Conservation (phyloP, 2,888 invertebrate species). For the Luperina testacea region DNA sequence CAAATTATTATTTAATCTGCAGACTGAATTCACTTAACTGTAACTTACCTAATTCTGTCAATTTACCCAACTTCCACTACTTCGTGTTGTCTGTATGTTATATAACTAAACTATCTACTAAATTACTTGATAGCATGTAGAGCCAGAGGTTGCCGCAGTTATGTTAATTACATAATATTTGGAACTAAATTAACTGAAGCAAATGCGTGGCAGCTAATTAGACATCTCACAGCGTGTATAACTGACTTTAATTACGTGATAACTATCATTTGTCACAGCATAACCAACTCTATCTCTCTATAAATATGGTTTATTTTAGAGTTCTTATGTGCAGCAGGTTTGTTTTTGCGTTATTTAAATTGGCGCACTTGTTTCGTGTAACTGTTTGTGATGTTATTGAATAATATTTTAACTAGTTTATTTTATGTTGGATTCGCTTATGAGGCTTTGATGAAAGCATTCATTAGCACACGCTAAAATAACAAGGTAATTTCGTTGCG, state of each 20-base stretch:
- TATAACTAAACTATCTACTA: constrained; percentile 25
- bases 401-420: constrained; percentile 49
- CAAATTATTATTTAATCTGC: background rate
- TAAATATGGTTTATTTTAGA: constrained; percentile 10
- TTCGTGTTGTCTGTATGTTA: constrained; percentile 14
- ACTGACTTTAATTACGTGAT: constrained; percentile 63
- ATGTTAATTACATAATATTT: constrained; percentile 70
- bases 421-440: constrained; percentile 38
- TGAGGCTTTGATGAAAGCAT: constrained; percentile 8
- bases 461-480: background rate
- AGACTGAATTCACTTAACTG: constrained; percentile 21
- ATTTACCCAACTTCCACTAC: constrained; percentile 26
- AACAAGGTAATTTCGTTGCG: background rate
- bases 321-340: background rate
- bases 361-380: constrained; percentile 54
- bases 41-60: constrained; percentile 39
- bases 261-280: background rate
- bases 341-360: constrained; percentile 62
- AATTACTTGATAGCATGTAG: constrained; percentile 26
- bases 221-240: constrained; percentile 69
- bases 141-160: constrained; percentile 50
- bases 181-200: constrained; percentile 72
- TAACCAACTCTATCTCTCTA: background rate
- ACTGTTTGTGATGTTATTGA: constrained; percentile 55
- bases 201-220: constrained; percentile 72